Base-by-base conservation (phyloP, 2,888 invertebrate genomes). In the Morinoia aosen region DNA sequence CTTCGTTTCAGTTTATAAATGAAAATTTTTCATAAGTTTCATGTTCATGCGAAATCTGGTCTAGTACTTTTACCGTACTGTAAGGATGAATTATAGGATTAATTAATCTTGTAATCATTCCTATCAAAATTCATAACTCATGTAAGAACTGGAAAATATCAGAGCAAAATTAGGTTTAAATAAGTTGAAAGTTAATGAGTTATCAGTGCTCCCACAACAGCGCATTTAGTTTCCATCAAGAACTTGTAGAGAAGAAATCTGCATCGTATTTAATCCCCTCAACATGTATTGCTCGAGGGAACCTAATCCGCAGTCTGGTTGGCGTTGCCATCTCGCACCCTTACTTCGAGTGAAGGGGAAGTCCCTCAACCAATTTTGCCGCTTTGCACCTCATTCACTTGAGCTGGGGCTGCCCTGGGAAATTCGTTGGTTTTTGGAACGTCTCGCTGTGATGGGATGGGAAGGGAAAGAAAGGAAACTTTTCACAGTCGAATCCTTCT, bases 401-500 rank as follows among this genome's bases (percentile, higher is more conserved):
- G 33, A 76, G 33, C 76, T 33, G 76, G 76, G 76, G 76, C 76
- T 76, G 76, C 76, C 61, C 61, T 61, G 61, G 61, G 76, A 76
- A 76, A 76, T 76, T 76, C 76, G 76, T 33, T 33, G 33, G 33
- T 76, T 76, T 76, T 76, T 76, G 76, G 25, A 76, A 33, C 76
- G 76, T 33, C 25, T 33, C 76, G 8, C 76, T 76, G 76, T 76
- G 76, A 76, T 76, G 76, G 76, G 76, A 76, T 16, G 25, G 76
- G 76, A 76, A 33, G 25, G 76, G 76, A 76, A 33, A 76, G 76
- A 76, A 76, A 76, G 76, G 25, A 76, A 76, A 76, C 76, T 76
- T 76, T 76, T 76, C 76, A 76, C 76, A 76, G 76, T 76, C 76
- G 76, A 76, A 33, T 76, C 76, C 76, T 76, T 76, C 76, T 76